Percentiles rank a stretch among this genome's conserved stretches.
Evolutionary conservation across 2,888 invertebrate genomes (phyloP).

Genomic region (Parnassius smintheus): DNA sequence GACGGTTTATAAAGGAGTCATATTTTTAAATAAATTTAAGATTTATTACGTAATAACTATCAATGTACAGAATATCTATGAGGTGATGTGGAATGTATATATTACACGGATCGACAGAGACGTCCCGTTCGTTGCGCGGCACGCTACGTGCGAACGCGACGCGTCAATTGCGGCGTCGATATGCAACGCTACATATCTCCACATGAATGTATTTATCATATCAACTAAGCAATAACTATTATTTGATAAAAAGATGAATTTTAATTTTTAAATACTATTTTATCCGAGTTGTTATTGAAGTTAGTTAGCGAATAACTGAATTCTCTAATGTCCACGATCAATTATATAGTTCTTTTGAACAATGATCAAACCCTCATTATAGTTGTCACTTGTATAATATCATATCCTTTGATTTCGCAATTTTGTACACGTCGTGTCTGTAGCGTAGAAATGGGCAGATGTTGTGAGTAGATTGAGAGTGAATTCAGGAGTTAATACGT

Average conservation of each 20-base stretch:
- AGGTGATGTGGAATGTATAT: slow-evolving; percentile 40
- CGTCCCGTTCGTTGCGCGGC: background rate
- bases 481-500: too few species aligned
- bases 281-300: slow-evolving; percentile 78
- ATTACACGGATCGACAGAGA: background rate
- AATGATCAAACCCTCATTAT: slow-evolving; percentile 59
- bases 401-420: slow-evolving; percentile 64
- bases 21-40: slow-evolving; percentile 78
- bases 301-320: slow-evolving; percentile 76
- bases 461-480: background rate
- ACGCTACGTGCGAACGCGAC: background rate
- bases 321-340: slow-evolving; percentile 76
- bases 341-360: slow-evolving; percentile 78
- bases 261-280: slow-evolving; percentile 75
- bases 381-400: slow-evolving; percentile 60
- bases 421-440: slow-evolving; percentile 37
- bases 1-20: slow-evolving; percentile 79
- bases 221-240: slow-evolving; percentile 80
- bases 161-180: slow-evolving; percentile 26
- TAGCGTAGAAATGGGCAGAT: slow-evolving; percentile 32
- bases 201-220: slow-evolving; percentile 69
- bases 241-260: slow-evolving; percentile 70
- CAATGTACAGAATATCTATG: slow-evolving; percentile 44
- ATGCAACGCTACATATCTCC: slow-evolving; percentile 43
- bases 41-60: slow-evolving; percentile 67